Conservation (phyloP, 1,140 invertebrate genomes). For the Nebria ingens region DNA sequence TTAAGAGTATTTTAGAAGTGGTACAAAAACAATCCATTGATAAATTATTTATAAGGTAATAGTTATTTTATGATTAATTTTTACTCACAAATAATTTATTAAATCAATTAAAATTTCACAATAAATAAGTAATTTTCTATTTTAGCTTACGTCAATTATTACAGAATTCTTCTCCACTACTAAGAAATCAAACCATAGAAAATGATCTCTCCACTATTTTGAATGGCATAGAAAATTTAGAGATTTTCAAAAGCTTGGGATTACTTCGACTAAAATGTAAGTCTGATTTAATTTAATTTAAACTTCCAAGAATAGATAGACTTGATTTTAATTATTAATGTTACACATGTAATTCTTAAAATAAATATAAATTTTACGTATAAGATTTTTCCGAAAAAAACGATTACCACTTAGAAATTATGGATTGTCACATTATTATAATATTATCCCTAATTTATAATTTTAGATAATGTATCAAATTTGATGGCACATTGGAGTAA, state of each 20-base stretch:
- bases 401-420: too few species aligned
- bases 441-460: neutral
- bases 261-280: neutral
- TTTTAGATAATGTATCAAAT: constrained; percentile 8
- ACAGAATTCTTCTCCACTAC: neutral
- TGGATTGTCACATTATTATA: neutral
- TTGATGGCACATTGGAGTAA: constrained; percentile 35
- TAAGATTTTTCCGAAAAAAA: too few species aligned
- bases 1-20: neutral
- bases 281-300: neutral
- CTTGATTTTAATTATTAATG: too few species aligned
- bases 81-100: constrained; percentile 2
- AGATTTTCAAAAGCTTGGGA: neutral
- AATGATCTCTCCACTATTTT: neutral
- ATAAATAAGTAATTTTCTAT: neutral
- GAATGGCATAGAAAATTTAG: neutral
- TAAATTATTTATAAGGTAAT: constrained; percentile 1
- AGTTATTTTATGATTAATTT: too few species aligned
- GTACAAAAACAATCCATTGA: neutral
- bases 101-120: neutral
- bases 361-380: too few species aligned
- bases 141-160: neutral
- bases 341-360: too few species aligned
- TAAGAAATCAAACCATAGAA: neutral
- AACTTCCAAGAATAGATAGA: too few species aligned